phyloP scores from a whole-genome alignment of 2,888 invertebrate species.

The Machimus rusticus region DNA sequence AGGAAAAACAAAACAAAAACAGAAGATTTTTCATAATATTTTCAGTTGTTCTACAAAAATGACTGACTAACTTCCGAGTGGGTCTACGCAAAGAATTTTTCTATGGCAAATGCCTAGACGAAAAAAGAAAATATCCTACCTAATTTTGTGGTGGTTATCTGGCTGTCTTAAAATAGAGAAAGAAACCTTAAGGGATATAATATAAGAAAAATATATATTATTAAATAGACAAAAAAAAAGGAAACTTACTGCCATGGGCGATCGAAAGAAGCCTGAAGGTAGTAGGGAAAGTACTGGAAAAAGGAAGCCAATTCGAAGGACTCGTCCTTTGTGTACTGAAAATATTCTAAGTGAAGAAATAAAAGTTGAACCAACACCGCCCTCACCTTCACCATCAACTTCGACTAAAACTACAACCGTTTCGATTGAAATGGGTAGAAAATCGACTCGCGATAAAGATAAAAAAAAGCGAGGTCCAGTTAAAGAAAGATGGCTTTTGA shows the following conservation, averaged over 20 bases:
- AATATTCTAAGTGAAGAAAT: background rate
- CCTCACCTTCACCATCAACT: background rate
- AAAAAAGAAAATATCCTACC: background rate
- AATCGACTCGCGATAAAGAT: conserved; percentile 5
- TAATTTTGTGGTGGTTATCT: background rate
- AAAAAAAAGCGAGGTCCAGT: conserved; percentile 58
- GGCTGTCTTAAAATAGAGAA: background rate
- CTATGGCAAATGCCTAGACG: background rate
- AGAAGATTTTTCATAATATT: background rate
- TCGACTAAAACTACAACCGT: conserved; percentile 12
- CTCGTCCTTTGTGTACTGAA: background rate
- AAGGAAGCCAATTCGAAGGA: conserved; percentile 8
- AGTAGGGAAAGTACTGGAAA: conserved; percentile 1
- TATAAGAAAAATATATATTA: background rate
- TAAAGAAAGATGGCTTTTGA: conserved; percentile 86
- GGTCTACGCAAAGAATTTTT: background rate
- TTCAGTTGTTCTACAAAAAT: background rate
- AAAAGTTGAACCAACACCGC: background rate
- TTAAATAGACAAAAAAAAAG: background rate
- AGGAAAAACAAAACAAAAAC: background rate
- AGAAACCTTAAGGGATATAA: background rate
- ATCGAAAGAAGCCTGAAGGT: background rate
- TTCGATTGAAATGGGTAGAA: conserved; percentile 34
- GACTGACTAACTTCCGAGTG: background rate
- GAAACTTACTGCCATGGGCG: background rate